These are phyloP conservation scores for Petrolisthes manimaculis DNA, from an alignment of 2,888 invertebrate genomes.

Conservation along the genomic window DNA sequence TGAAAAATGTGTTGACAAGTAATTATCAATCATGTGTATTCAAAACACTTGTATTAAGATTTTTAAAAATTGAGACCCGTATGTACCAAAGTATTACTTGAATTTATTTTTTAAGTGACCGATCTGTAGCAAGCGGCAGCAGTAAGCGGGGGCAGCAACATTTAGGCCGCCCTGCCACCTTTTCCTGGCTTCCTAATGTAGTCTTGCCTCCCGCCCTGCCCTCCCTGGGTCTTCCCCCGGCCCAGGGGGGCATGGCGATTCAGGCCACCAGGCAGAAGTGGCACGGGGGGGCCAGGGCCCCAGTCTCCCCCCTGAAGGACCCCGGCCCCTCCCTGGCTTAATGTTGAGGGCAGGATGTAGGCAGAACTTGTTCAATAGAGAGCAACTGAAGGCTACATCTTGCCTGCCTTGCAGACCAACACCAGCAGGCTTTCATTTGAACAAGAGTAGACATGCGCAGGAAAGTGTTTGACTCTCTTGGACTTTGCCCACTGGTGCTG, in stretches of 20 bases:
- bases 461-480: too few species aligned
- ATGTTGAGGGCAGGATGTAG: slow-evolving; percentile 47
- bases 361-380: slow-evolving; percentile 19
- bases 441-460: too few species aligned
- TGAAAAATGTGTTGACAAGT: slow-evolving; percentile 59
- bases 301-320: slow-evolving; percentile 64
- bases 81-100: slow-evolving; percentile 63
- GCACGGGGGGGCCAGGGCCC: slow-evolving; percentile 57
- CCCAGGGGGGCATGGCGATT: slow-evolving; percentile 58
- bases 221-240: slow-evolving; percentile 59
- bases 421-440: too few species aligned
- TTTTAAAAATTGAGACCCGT: slow-evolving; percentile 55
- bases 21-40: slow-evolving; percentile 62
- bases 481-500: too few species aligned
- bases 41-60: slow-evolving; percentile 56
- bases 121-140: slow-evolving; percentile 53
- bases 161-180: slow-evolving; percentile 41
- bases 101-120: slow-evolving; percentile 60
- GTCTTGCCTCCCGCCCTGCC: slow-evolving; percentile 53
- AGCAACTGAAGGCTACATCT: slow-evolving; percentile 39
- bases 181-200: slow-evolving; percentile 37
- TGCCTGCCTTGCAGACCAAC: slow-evolving; percentile 16
- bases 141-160: slow-evolving; percentile 48
- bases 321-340: slow-evolving; percentile 54
- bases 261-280: slow-evolving; percentile 49